A percentile compares a stretch with the other conserved stretches of the same genome.
These are phyloP conservation scores for Scaptomyza hsui DNA, from an alignment of 1,140 invertebrate genomes.

Conservation along the genomic window DNA sequence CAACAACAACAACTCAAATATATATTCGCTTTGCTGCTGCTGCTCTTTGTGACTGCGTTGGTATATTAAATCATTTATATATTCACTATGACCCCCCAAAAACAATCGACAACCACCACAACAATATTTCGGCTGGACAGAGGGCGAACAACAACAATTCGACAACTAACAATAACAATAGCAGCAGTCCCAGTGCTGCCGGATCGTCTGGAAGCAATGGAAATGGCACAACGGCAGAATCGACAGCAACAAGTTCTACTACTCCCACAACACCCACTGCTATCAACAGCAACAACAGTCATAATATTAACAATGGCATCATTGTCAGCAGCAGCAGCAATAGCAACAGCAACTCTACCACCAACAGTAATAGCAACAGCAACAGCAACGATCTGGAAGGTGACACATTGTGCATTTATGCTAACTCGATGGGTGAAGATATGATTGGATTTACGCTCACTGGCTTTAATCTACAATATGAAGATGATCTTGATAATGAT, in stretches of 20 bases:
- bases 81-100: neutral
- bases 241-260: conserved; percentile 16
- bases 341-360: neutral
- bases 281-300: neutral
- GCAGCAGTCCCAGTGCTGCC: conserved; percentile 6
- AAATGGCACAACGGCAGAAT: neutral
- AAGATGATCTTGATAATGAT: conserved; percentile 1
- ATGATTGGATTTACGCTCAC: conserved; percentile 53
- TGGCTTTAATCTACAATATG: conserved; percentile 47
- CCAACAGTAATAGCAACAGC: neutral
- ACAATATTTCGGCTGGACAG: conserved; percentile 37
- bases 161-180: conserved; percentile 30
- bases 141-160: conserved; percentile 52
- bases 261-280: conserved; percentile 17
- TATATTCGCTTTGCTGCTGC: conserved; percentile 40
- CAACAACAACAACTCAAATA: conserved; percentile 21
- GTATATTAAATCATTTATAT: neutral
- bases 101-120: conserved; percentile 13
- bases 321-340: neutral
- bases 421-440: conserved; percentile 47
- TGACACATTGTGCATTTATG: conserved; percentile 52
- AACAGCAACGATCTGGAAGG: conserved; percentile 45
- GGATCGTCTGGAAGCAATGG: conserved; percentile 19
- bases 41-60: conserved; percentile 43
- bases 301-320: conserved; percentile 3